These are phyloP conservation scores for Malacoraja senta DNA, from an alignment of 2,797 vertebrate genomes.

Conservation along the genomic window DNA sequence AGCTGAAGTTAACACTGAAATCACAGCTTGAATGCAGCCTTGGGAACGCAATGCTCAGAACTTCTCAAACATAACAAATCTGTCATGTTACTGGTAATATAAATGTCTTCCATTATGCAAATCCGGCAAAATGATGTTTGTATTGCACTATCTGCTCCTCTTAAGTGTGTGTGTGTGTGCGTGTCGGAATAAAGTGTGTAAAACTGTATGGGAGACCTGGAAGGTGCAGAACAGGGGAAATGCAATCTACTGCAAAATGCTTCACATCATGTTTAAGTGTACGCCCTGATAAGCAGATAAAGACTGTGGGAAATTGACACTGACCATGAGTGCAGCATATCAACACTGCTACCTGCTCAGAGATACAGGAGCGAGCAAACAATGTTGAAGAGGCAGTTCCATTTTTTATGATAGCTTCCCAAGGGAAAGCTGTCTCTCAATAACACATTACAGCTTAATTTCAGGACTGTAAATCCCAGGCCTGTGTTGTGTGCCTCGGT, in stretches of 20 bases:
- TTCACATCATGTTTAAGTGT: neutral
- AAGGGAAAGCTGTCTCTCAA: slow-evolving; percentile 29
- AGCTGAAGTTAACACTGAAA: slow-evolving; percentile 2
- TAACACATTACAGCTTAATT: slow-evolving; percentile 31
- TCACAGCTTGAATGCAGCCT: neutral
- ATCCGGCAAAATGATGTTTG: slow-evolving; percentile 28
- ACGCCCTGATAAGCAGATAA: slow-evolving; percentile 28
- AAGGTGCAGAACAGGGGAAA: neutral
- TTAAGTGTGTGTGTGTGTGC: neutral
- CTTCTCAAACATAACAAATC: slow-evolving; percentile 3
- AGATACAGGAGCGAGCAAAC: neutral
- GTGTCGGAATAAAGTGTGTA: neutral
- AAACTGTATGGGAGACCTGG: neutral
- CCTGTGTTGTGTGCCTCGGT: neutral
- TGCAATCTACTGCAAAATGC: slow-evolving; percentile 18
- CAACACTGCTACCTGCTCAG: slow-evolving; percentile 25
- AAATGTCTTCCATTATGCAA: slow-evolving; percentile 22
- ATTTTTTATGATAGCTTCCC: slow-evolving; percentile 31
- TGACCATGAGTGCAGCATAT: neutral
- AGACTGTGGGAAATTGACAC: slow-evolving; percentile 29
- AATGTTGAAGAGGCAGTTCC: slow-evolving; percentile 17
- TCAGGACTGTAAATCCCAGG: slow-evolving; percentile 24
- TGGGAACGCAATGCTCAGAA: neutral
- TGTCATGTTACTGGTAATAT: slow-evolving; percentile 26
- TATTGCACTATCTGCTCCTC: neutral